Evolutionary conservation across 2,888 invertebrate genomes (phyloP).

Genomic region (Hybos culiciformis): DNA sequence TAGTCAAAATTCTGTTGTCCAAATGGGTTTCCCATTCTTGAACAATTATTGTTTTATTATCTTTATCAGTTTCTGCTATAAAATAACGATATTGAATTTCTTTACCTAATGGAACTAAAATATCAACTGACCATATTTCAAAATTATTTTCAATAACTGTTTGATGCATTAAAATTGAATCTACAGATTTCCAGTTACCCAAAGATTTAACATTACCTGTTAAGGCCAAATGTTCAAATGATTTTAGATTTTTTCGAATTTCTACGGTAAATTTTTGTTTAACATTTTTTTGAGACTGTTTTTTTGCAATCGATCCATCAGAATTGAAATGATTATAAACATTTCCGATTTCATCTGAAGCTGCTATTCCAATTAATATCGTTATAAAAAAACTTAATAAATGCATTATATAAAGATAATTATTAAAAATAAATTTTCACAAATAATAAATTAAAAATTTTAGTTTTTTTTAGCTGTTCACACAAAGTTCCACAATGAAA

Average conservation of each 20-base stretch:
- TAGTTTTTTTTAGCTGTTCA: too few species aligned
- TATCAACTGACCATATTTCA: conserved; percentile 46
- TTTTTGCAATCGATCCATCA: too few species aligned
- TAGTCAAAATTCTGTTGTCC: conserved; percentile 13
- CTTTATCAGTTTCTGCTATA: conserved; percentile 50
- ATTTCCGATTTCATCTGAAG: too few species aligned
- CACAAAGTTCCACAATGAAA: too few species aligned
- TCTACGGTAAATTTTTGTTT: conserved; percentile 40
- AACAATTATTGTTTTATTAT: conserved; percentile 41
- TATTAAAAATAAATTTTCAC: too few species aligned
- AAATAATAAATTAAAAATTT: too few species aligned
- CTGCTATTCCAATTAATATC: too few species aligned
- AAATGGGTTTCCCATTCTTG: conserved; percentile 70
- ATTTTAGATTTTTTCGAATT: conserved; percentile 36
- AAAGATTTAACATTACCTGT: conserved; percentile 51
- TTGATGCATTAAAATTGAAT: conserved; percentile 41
- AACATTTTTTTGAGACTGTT: too few species aligned
- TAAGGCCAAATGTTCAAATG: conserved; percentile 53
- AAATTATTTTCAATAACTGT: conserved; percentile 28
- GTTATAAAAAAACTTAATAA: too few species aligned
- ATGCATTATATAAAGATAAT: too few species aligned
- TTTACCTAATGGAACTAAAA: conserved; percentile 50
- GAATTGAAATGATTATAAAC: too few species aligned
- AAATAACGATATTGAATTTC: conserved; percentile 56
- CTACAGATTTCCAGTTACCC: conserved; percentile 56